A percentile compares a stretch with the other conserved stretches of the same genome.
phyloP scores from a whole-genome alignment of 1,140 invertebrate genomes.

The Maniola jurtina region DNA sequence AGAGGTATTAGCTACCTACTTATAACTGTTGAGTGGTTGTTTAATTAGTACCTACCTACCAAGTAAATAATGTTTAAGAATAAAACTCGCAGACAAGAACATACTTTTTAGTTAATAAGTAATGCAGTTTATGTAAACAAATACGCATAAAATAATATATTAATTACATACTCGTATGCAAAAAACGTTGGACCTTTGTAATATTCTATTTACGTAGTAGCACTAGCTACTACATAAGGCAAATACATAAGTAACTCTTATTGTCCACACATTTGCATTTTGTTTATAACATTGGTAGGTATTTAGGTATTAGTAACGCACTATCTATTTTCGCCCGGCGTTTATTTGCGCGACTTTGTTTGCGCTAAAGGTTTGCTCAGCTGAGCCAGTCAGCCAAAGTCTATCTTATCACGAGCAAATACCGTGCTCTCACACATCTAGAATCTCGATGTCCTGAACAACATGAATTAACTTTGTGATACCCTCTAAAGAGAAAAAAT shows the following conservation, averaged over 20 bases:
- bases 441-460: neutral
- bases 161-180: no score
- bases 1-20: no score
- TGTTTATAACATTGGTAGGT: neutral
- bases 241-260: neutral
- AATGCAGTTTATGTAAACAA: no score
- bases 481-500: no score
- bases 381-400: neutral
- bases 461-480: neutral
- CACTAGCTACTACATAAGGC: neutral
- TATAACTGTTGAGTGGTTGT: no score
- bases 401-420: conserved; percentile 6
- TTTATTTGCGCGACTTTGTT: conserved; percentile 1
- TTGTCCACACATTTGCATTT: neutral
- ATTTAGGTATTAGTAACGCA: neutral
- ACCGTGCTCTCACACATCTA: neutral
- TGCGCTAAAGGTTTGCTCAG: neutral
- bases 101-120: no score
- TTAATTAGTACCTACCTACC: no score
- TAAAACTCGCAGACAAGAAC: no score
- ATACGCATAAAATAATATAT: no score
- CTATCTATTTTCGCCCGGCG: neutral
- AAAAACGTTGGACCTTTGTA: no score
- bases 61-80: no score
- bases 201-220: neutral